A percentile compares a stretch with the other conserved stretches of the same genome.
These are phyloP conservation scores for Euura lappo DNA, from an alignment of 1,140 invertebrate species.

Conservation along the genomic window DNA sequence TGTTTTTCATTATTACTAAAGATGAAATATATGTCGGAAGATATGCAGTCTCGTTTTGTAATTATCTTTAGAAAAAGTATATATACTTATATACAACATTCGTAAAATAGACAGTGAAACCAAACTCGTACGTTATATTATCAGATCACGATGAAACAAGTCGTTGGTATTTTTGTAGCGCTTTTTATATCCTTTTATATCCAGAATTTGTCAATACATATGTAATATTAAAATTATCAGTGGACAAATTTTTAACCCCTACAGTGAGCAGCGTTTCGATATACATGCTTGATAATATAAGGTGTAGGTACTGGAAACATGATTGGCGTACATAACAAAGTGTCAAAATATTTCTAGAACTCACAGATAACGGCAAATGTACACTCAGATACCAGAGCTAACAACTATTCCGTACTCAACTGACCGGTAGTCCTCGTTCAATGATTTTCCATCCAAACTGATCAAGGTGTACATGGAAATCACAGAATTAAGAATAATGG, in stretches of 20 bases:
- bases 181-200: slow-evolving; percentile 1
- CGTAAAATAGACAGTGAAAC: not conserved
- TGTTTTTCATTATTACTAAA: not conserved
- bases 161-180: not conserved
- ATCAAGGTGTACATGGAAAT: too few species aligned
- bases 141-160: not conserved
- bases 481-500: too few species aligned
- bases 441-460: too few species aligned
- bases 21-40: not conserved
- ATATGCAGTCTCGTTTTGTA: not conserved
- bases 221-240: not conserved
- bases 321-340: not conserved
- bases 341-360: too few species aligned
- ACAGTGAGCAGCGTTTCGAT: not conserved
- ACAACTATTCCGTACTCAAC: too few species aligned
- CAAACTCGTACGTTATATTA: not conserved
- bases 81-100: not conserved
- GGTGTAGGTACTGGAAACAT: not conserved
- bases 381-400: too few species aligned
- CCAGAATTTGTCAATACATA: not conserved
- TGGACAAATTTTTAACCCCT: not conserved
- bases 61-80: not conserved
- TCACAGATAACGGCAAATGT: too few species aligned
- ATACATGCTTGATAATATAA: not conserved
- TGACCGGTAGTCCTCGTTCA: too few species aligned